Evolutionary conservation across 1,140 invertebrate genomes (phyloP), one percentile per base, ranked within the genome.

Genomic region (Drosophila seguyi): DNA sequence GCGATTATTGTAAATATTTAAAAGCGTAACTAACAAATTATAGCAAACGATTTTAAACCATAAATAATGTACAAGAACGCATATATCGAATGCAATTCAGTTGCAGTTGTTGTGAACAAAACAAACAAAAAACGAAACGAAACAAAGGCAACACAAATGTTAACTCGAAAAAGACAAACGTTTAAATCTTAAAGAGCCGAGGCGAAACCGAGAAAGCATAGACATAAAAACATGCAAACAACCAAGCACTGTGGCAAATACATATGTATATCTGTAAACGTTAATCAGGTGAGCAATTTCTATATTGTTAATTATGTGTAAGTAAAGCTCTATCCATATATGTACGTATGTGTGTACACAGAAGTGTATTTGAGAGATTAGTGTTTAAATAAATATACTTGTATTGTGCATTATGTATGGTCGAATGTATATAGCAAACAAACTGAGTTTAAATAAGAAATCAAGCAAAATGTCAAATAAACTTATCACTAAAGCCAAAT

Each of bases 211-310:
- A 53, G 27, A 62, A 59, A 39, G 53, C 42, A 50, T 42, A 58
- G 53, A 50, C 71, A 68, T 65, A 61, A 20, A 52, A 47, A 38
- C n/a, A 73, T 57, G 78, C 82, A 84, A 47, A 44, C 45, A 76
- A 82, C 48, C 55, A 75, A 80, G 82, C 81, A 86, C 81, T 87
- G 82, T 86, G 82, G 82, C 83, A 86, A 86, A 87, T 73, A 66
- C 69, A 71, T 65, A 75, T 72, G 63, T 65, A 75, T 72, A 38
- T 53, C 34, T 53, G 85, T 88, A 88, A 88, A 72, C 74, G 53
- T 75, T 90, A 88, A 85, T 88, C 84, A 88, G 84, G 84, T 88
- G 85, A 88, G 85, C 84, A 88, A 88, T 88, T 88, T 90, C 79
- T 58, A 90, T 79, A 88, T 90, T 88, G 84, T 88, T 88, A 88